A percentile compares a stretch with the other conserved stretches of the same genome.
phyloP scores from a whole-genome alignment of 2,113 vertebrate genomes.

The Festucalex cinctus region DNA sequence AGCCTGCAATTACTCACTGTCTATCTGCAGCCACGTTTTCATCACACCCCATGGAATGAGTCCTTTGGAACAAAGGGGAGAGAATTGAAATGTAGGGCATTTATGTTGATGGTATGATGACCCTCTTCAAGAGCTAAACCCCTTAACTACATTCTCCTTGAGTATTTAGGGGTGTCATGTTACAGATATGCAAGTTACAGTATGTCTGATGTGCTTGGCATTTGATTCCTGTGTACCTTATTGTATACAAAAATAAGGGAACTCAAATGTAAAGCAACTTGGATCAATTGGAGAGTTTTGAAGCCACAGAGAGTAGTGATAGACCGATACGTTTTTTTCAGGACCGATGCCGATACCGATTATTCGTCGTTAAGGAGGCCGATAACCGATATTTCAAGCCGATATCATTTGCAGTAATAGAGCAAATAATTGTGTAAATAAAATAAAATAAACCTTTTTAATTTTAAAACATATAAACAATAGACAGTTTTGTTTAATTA shows the following conservation, averaged over 20 bases:
- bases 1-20: conserved; percentile 75
- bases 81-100: conserved; percentile 28
- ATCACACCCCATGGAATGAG: conserved; percentile 63
- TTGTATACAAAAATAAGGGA: neutral
- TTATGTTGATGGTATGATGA: conserved; percentile 42
- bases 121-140: conserved; percentile 28
- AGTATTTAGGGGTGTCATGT: conserved; percentile 3
- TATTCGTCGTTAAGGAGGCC: too few species aligned
- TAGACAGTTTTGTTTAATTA: too few species aligned
- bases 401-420: too few species aligned
- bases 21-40: conserved; percentile 59
- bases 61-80: conserved; percentile 14
- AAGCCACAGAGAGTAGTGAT: too few species aligned
- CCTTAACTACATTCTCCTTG: conserved; percentile 11
- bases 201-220: neutral
- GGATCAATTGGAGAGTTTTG: neutral
- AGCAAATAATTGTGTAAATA: too few species aligned
- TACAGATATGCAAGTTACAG: neutral
- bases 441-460: too few species aligned
- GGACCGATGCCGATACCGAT: too few species aligned
- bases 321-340: too few species aligned
- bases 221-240: neutral
- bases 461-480: too few species aligned
- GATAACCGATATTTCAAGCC: too few species aligned
- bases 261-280: neutral